Base-by-base conservation (phyloP, 2,113 vertebrate genomes). In the Perca schrenkii region DNA sequence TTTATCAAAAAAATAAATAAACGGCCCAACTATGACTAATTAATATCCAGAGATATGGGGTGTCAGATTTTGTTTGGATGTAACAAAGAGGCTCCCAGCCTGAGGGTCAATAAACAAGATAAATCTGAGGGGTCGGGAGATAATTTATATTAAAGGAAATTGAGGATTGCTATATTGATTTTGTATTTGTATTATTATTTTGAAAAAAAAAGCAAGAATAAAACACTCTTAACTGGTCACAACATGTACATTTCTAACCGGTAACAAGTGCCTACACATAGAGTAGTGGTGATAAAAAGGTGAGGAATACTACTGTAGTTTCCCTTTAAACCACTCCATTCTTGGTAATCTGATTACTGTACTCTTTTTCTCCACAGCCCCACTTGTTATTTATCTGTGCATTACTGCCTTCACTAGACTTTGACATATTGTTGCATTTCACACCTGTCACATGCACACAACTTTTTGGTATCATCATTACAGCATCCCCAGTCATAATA, bases 371-470 rank as follows among this genome's bases (percentile, higher is more conserved):
- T 49, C 63, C 46, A 8, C 62, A n/a, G n/a, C 64, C 46, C 15
- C 19, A 60, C 65, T 79, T n/a, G 65, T 79, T 84, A 61, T 82
- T 43, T 64, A 50, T 56, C 46, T 13, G 22, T 19, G 15, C 13
- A 47, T 17, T 19, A 69, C 56, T 72, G 64, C 62, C 22, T 21
- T 73, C 73, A 31, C 56, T 19, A 77, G 13, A 79, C 65, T 50
- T 65, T 58, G 61, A 73, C 84, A 75, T 78, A 25, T 28, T 57
- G 70, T 69, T 43, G 36, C 28, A 80, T 68, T 79, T 83, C 76
- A 78, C 76, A 70, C 47, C 66, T 70, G 84, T 61, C 69, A 77
- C 82, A 65, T 56, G 34, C 49, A 67, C 61, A 84, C 10, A 67
- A 58, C 63, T 31, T 50, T 53, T 53, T 50, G 34, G 61, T 31